Conservation (phyloP, 2,888 invertebrate species). For the Cosmia pyralina region DNA sequence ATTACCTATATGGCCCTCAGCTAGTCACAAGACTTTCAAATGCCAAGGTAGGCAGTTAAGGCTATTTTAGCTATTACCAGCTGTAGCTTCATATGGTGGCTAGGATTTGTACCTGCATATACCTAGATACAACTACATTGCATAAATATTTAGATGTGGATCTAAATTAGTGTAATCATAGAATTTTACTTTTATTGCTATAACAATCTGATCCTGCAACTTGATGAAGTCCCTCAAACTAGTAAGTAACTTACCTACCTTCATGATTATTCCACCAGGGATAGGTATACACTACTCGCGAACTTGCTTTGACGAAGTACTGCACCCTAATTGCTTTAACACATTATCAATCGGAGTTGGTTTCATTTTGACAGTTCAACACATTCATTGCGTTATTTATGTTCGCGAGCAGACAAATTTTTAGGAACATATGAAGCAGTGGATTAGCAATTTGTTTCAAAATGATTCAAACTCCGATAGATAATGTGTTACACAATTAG, state of each 20-base stretch:
- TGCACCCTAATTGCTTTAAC: no score
- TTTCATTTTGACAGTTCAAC: no score
- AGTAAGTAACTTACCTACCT: not conserved
- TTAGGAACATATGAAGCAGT: no score
- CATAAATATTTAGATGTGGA: not conserved
- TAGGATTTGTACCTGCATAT: no score
- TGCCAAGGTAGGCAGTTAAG: slow-evolving; percentile 41
- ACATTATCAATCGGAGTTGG: no score
- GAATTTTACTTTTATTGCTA: not conserved
- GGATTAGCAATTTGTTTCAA: no score
- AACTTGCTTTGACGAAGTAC: no score
- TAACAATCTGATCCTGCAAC: not conserved
- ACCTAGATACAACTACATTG: not conserved
- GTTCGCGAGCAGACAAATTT: no score
- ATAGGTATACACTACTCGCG: no score
- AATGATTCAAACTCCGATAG: no score
- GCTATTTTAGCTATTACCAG: slow-evolving; percentile 1
- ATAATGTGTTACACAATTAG: no score
- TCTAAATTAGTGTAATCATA: not conserved
- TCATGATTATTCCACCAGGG: not conserved
- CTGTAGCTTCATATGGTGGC: not conserved
- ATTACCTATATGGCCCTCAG: slow-evolving; percentile 20
- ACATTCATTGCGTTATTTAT: no score
- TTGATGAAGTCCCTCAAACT: not conserved
- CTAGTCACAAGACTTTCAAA: slow-evolving; percentile 39